These are phyloP conservation scores for Megaustenia siamemsis DNA, from an alignment of 2,888 invertebrate species.

Conservation along the genomic window DNA sequence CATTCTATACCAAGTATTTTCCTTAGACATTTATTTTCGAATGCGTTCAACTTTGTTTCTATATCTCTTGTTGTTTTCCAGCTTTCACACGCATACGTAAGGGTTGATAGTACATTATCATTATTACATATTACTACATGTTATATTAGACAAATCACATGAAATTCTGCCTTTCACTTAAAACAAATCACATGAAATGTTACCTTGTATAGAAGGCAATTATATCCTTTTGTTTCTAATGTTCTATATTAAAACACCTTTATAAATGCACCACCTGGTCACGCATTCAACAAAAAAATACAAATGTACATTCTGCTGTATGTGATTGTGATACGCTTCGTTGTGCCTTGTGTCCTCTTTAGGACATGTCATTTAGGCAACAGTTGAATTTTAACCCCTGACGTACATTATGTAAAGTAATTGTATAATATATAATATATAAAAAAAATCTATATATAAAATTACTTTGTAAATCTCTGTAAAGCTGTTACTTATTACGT, in stretches of 20 bases:
- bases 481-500: background rate
- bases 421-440: slow-evolving; percentile 44
- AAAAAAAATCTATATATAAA: slow-evolving; percentile 28
- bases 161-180: too few species aligned
- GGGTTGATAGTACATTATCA: too few species aligned
- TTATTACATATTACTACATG: too few species aligned
- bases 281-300: too few species aligned
- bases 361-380: slow-evolving; percentile 26
- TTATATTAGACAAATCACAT: too few species aligned
- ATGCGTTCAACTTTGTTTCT: too few species aligned
- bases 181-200: background rate
- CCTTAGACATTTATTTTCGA: too few species aligned
- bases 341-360: slow-evolving; percentile 45
- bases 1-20: too few species aligned
- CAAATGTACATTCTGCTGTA: background rate
- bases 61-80: too few species aligned
- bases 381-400: slow-evolving; percentile 1
- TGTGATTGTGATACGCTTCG: slow-evolving; percentile 34
- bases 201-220: background rate
- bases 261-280: too few species aligned
- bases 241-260: too few species aligned
- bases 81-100: too few species aligned
- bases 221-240: background rate
- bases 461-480: background rate
- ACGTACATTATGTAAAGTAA: slow-evolving; percentile 45